Conservation (phyloP, 1,140 invertebrate genomes). For the Rhizoglyphus robini region DNA sequence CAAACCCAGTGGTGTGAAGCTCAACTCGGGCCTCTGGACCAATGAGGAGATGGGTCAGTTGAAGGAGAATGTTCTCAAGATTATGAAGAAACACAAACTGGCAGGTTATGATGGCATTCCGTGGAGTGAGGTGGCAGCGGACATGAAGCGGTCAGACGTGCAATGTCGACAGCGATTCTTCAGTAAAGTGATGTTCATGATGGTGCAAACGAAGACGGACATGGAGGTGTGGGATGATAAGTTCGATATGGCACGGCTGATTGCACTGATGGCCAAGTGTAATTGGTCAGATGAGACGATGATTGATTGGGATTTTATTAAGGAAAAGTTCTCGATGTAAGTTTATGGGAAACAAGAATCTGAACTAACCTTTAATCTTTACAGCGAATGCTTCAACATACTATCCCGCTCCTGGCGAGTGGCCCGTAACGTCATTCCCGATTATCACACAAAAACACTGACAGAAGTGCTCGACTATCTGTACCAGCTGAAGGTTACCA, state of each 20-base stretch:
- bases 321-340: slow-evolving; percentile 11
- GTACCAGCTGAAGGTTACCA: not conserved
- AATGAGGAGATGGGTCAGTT: not conserved
- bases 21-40: not conserved
- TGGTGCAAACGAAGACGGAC: not conserved
- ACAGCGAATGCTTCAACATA: slow-evolving; percentile 6
- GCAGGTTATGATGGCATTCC: not conserved
- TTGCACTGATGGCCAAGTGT: not conserved
- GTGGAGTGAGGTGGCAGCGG: not conserved
- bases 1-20: not conserved
- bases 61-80: not conserved
- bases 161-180: slow-evolving; percentile 13
- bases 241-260: not conserved
- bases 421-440: not conserved
- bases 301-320: slow-evolving; percentile 16
- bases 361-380: not conserved
- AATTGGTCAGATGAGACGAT: not conserved
- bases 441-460: not conserved
- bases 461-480: not conserved
- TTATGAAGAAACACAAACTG: not conserved
- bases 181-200: not conserved
- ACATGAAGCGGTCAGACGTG: not conserved
- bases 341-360: not conserved
- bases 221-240: not conserved
- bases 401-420: not conserved